Base-by-base conservation (phyloP, 2,797 vertebrate species). In the Brachyalestes nurse region DNA sequence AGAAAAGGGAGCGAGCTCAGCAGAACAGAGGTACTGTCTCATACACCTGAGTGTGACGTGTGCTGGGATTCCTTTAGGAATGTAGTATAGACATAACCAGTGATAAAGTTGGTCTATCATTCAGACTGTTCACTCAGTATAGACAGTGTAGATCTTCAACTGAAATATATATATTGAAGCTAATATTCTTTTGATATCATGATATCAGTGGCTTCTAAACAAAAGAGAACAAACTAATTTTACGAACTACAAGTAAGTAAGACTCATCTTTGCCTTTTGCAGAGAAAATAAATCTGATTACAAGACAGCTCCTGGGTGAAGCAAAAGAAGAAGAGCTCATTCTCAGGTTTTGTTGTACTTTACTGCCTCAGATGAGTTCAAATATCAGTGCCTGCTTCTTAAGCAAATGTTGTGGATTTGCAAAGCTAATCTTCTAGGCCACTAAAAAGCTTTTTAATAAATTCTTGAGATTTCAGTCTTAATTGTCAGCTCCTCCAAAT, bases 251-350 rank as follows among this genome's bases (percentile, higher is more conserved):
- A 49, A 12, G 34, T 21, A 0, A 34, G 75, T 67, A 23, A 23
- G n/a, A 78, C 0, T 77, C 58, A 1, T 73, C 47, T 66, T 19
- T 38, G 49, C 34, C 72, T 84, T 57, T 85, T 84, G 53, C 87
- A 99, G 98, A 93, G 85, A 97, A 96, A 90, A 95, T 98, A 90
- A 93, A 90, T 0, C 93, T 94, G 79, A 92, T 99, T 73, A 93
- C 93, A 2, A 95, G 89, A 81, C 95, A 96, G 21, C 96, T 99
- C 82, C 92, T 97, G 7, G 93, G 94, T 64, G 96, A 95, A 74
- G 92, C 96, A 0, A 94, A 96, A 83, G 92, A 96, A 77, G 93
- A 97, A 79, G 95, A 95, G 0, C 89, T 95, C 57, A 92, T 96
- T 88, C 92, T 88, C 90, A 95, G 96, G 97, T 99, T 94, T 85